Evolutionary conservation across 2,113 vertebrate genomes (phyloP).

Genomic region (Archocentrus centrarchus): DNA sequence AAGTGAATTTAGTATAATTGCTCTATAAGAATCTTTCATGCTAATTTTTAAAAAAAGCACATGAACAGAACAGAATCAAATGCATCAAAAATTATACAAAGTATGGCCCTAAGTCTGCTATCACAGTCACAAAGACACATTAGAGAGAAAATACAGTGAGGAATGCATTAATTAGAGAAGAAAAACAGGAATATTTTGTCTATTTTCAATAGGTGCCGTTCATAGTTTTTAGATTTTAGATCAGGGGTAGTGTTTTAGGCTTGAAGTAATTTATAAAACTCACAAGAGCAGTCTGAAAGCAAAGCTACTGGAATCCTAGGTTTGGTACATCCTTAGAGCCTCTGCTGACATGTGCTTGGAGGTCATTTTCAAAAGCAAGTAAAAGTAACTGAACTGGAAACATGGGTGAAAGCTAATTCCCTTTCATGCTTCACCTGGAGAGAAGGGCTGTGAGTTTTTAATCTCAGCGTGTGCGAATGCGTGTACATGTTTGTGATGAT

Average conservation of each 20-base stretch:
- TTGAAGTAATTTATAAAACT: background rate
- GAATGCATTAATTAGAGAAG: background rate
- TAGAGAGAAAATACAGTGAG: background rate
- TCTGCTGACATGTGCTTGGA: background rate
- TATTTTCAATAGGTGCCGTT: conserved; percentile 21
- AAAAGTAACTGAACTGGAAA: conserved; percentile 58
- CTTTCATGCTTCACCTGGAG: conserved; percentile 53
- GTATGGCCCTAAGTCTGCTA: background rate
- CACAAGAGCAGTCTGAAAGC: background rate
- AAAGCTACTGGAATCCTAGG: conserved; percentile 4
- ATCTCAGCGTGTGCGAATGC: conserved; percentile 4
- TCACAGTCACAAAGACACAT: background rate
- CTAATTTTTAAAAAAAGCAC: background rate
- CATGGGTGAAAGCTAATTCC: conserved; percentile 50
- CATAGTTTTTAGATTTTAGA: conserved; percentile 32
- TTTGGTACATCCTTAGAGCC: conserved; percentile 20
- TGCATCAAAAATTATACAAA: background rate
- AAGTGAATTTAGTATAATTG: background rate
- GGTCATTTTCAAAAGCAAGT: conserved; percentile 49
- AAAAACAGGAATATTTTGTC: background rate
- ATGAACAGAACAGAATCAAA: background rate
- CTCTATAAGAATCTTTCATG: background rate
- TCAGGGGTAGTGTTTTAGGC: background rate
- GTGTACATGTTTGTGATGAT: conserved; percentile 24
- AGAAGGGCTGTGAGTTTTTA: conserved; percentile 24